A percentile compares a stretch with the other conserved stretches of the same genome.
Evolutionary conservation across 2,888 invertebrate genomes (phyloP).

Genomic region (Cryptocephalus moraei): DNA sequence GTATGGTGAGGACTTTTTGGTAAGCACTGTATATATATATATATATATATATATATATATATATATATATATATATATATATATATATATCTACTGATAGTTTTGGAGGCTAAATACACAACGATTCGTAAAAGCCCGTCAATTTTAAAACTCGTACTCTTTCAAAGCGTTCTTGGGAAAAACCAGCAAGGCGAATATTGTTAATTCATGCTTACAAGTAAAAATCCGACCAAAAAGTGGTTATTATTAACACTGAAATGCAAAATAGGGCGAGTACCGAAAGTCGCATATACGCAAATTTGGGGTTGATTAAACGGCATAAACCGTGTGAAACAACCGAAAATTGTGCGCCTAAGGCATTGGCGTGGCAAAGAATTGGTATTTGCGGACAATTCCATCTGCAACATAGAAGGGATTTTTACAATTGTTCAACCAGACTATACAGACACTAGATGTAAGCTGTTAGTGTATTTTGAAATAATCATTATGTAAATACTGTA

Average conservation of each 20-base stretch:
- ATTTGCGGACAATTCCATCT: conserved; percentile 12
- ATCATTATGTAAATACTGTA: too few species aligned
- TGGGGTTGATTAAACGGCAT: conserved; percentile 6
- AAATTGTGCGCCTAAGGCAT: conserved; percentile 3
- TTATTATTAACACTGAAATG: conserved; percentile 11
- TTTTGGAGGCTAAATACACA: not conserved
- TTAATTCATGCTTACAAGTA: conserved; percentile 8
- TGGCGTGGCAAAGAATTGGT: conserved; percentile 13
- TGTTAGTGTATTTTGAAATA: too few species aligned
- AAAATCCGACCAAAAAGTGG: conserved; percentile 7
- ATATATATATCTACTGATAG: too few species aligned
- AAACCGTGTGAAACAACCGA: conserved; percentile 24
- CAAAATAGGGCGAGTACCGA: conserved; percentile 5
- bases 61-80: too few species aligned
- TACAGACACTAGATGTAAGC: too few species aligned
- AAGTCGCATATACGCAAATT: conserved; percentile 8
- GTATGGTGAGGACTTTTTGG: too few species aligned
- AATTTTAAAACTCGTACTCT: not conserved
- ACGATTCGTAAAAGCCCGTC: not conserved
- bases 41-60: too few species aligned
- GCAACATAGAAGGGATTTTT: not conserved
- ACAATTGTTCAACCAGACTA: too few species aligned
- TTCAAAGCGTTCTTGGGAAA: conserved; percentile 7
- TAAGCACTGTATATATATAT: too few species aligned
- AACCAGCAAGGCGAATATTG: conserved; percentile 6